Percentiles rank a stretch among this genome's conserved stretches.
phyloP scores from a whole-genome alignment of 2,797 vertebrate genomes.

The Enteromius thamalakanensis region DNA sequence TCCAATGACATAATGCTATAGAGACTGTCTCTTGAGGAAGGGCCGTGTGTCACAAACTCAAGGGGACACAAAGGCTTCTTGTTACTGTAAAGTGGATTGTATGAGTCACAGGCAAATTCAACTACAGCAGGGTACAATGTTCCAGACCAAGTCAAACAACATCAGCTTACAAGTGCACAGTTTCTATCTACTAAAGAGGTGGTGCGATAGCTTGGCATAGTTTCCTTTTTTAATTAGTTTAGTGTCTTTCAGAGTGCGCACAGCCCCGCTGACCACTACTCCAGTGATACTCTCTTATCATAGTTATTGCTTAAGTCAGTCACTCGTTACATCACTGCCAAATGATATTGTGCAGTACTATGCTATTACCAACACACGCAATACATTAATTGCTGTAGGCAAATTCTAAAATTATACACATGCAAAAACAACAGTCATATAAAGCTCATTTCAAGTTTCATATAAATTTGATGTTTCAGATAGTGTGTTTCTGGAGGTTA shows the following conservation, averaged over 20 bases:
- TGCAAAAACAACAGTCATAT: background rate
- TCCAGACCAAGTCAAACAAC: conserved; percentile 19
- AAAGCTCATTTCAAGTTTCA: no score
- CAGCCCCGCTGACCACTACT: background rate
- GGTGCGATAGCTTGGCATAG: background rate
- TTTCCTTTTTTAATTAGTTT: conserved; percentile 5
- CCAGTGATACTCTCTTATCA: background rate
- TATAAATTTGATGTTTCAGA: background rate
- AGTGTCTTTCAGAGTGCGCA: background rate
- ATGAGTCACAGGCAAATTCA: conserved; percentile 28
- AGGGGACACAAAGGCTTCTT: conserved; percentile 34
- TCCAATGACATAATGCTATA: conserved; percentile 32
- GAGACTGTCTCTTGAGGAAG: background rate
- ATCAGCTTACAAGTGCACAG: background rate
- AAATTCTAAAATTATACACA: no score
- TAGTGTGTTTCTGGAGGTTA: background rate
- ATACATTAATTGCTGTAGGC: background rate
- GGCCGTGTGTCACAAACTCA: conserved; percentile 2
- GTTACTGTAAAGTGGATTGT: conserved; percentile 22
- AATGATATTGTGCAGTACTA: background rate
- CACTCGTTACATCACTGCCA: background rate
- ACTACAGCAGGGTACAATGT: conserved; percentile 22
- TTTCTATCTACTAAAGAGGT: conserved; percentile 13
- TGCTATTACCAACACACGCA: background rate
- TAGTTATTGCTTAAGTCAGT: background rate